These are phyloP conservation scores for Astropecten irregularis DNA, from an alignment of 53 echinoderm and acorn worm species.

Conservation along the genomic window DNA sequence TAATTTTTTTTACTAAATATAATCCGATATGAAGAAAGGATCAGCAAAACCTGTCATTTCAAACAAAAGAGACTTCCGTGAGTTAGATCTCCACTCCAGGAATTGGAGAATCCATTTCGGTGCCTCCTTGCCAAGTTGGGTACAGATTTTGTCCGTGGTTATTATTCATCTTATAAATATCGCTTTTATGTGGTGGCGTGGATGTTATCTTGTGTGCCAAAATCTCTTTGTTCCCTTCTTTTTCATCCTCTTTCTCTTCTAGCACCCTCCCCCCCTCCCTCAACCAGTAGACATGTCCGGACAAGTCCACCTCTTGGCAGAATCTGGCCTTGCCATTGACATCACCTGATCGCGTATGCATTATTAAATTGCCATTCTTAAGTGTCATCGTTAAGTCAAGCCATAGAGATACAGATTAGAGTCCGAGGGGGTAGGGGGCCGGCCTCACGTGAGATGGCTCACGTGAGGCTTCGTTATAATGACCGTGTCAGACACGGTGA, in stretches of 20 bases:
- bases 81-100: not conserved
- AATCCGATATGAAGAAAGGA: not conserved
- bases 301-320: slow-evolving; percentile 26
- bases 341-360: slow-evolving; percentile 46
- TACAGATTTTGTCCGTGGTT: not conserved
- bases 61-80: not conserved
- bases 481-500: slow-evolving; percentile 14
- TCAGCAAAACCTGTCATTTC: not conserved
- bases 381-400: slow-evolving; percentile 48
- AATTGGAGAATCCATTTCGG: no score
- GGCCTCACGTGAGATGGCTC: not conserved
- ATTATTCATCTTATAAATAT: slow-evolving; percentile 21
- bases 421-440: not conserved
- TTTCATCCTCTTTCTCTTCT: no score
- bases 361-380: slow-evolving; percentile 56
- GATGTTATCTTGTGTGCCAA: not conserved
- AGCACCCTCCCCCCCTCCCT: not conserved
- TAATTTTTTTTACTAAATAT: not conserved
- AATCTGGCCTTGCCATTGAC: slow-evolving; percentile 7
- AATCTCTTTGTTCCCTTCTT: no score
- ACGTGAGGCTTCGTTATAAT: slow-evolving; percentile 27
- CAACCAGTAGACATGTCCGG: slow-evolving; percentile 38
- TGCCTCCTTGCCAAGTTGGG: no score
- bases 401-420: slow-evolving; percentile 23
- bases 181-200: not conserved